phyloP scores from a whole-genome alignment of 2,888 invertebrate genomes.

The Napeogenes sylphis region DNA sequence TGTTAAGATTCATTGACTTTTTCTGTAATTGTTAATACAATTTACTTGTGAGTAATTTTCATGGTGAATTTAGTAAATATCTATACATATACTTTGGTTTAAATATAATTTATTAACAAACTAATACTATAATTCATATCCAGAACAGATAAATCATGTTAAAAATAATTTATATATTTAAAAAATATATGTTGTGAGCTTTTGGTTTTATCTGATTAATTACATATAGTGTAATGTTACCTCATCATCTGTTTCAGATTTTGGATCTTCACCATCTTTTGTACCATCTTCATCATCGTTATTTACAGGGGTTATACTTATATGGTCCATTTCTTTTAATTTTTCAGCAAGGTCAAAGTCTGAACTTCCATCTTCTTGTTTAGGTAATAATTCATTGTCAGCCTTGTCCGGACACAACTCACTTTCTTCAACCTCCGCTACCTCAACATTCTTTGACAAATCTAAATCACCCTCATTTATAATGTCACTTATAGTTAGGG shows the following conservation, averaged over 20 bases:
- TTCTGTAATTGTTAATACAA: constrained; percentile 51
- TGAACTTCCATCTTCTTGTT: constrained; percentile 60
- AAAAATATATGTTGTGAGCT: too few species aligned
- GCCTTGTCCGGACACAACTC: constrained; percentile 67
- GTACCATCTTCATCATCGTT: constrained; percentile 51
- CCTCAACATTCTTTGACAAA: constrained; percentile 69
- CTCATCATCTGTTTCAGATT: constrained; percentile 66
- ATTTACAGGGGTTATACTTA: constrained; percentile 65
- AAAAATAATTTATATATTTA: background rate
- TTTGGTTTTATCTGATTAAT: too few species aligned
- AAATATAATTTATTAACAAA: too few species aligned
- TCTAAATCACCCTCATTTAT: constrained; percentile 70
- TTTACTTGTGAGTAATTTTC: constrained; percentile 3
- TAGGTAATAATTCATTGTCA: constrained; percentile 61
- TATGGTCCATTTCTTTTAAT: constrained; percentile 80
- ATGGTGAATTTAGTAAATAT: background rate
- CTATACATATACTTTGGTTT: background rate
- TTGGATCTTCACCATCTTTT: constrained; percentile 45
- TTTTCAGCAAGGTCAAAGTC: constrained; percentile 80
- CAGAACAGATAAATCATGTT: background rate
- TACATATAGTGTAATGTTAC: constrained; percentile 34
- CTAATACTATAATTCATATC: too few species aligned
- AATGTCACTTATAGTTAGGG: constrained; percentile 71
- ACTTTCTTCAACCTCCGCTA: constrained; percentile 67
- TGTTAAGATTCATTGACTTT: constrained; percentile 57